A percentile compares a stretch with the other conserved stretches of the same genome.
These are phyloP conservation scores for Pseudotriccus pelzelni DNA, from an alignment of 2,797 vertebrate species.

Conservation along the genomic window DNA sequence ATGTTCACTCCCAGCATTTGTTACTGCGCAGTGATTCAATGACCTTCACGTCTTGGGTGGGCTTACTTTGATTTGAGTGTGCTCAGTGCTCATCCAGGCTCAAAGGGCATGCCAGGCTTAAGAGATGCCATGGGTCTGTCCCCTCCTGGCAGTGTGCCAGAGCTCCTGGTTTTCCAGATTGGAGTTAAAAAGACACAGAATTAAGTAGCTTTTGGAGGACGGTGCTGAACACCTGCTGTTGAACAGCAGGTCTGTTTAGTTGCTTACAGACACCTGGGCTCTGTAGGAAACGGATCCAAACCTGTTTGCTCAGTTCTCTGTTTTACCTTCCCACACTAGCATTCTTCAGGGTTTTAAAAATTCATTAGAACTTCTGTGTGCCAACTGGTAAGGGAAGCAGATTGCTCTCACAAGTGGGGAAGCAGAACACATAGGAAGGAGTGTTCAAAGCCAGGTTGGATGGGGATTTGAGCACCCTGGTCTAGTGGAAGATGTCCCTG, in stretches of 20 bases:
- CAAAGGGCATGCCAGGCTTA: neutral
- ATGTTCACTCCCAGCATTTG: neutral
- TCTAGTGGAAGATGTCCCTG: neutral
- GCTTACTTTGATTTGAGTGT: neutral
- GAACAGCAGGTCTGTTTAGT: neutral
- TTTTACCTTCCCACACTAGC: neutral
- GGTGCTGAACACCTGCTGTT: neutral
- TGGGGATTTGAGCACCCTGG: neutral
- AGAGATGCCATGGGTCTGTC: neutral
- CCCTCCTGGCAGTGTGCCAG: neutral
- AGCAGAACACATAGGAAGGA: neutral
- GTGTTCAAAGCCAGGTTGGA: neutral
- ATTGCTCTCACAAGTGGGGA: neutral
- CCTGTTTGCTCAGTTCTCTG: neutral
- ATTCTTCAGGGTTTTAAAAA: neutral
- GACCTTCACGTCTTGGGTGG: neutral
- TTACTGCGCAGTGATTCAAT: neutral
- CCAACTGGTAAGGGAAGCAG: neutral
- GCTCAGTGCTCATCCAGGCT: neutral
- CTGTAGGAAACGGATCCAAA: neutral
- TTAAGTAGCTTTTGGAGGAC: neutral
- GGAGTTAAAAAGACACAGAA: neutral
- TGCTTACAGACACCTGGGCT: neutral
- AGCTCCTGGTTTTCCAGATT: neutral
- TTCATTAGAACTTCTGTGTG: neutral